Percentiles rank a stretch among this genome's conserved stretches.
Evolutionary conservation across 2,113 vertebrate genomes (phyloP).

Genomic region (Prunella fulvescens): DNA sequence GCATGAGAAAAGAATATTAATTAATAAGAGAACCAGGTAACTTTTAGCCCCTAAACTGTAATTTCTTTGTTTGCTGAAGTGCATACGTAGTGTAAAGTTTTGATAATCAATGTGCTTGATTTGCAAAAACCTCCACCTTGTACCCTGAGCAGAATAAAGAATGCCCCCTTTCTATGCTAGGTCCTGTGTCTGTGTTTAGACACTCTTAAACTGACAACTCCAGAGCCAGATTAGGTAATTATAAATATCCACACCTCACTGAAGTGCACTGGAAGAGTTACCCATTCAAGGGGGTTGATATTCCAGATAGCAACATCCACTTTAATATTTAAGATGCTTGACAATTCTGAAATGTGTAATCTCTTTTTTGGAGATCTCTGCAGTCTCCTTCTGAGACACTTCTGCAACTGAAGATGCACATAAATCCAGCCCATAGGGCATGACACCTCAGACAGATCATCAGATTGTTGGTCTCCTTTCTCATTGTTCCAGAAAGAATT

Average conservation of each 20-base stretch:
- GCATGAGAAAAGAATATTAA: not conserved
- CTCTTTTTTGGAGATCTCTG: not conserved
- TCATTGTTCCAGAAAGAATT: not conserved
- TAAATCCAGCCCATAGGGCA: rapidly evolving
- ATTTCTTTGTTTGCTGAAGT: not conserved
- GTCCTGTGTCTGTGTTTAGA: not conserved
- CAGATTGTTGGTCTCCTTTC: not conserved
- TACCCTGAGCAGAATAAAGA: not conserved
- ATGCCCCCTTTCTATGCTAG: not conserved
- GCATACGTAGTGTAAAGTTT: not conserved
- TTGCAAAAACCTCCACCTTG: not conserved
- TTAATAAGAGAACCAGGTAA: no score
- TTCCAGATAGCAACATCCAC: not conserved
- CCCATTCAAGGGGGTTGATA: rapidly evolving
- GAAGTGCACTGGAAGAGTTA: not conserved
- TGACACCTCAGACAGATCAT: not conserved
- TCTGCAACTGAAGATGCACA: not conserved
- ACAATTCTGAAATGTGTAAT: not conserved
- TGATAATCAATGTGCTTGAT: not conserved
- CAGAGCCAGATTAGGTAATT: not conserved
- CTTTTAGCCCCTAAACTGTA: no score
- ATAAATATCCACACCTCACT: not conserved
- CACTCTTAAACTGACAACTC: not conserved
- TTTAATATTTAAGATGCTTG: not conserved
- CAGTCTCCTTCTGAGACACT: not conserved